These are phyloP conservation scores for Tetrapedia diversipes DNA, from an alignment of 2,888 invertebrate genomes.

Conservation along the genomic window DNA sequence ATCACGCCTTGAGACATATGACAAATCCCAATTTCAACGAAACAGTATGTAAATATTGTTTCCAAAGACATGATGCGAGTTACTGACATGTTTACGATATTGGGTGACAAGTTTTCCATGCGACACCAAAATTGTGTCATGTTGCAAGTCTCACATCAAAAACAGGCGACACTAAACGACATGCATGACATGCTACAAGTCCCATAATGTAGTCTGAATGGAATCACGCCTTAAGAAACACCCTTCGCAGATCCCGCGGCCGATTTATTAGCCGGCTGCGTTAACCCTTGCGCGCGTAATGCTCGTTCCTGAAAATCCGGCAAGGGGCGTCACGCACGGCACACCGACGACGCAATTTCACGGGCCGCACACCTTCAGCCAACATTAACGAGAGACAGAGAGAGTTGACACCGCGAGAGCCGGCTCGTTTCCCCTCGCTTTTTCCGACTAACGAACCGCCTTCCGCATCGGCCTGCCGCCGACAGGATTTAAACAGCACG, in stretches of 20 bases:
- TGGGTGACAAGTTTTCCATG: no score
- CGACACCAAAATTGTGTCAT: no score
- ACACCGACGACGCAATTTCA: slow-evolving; percentile 60
- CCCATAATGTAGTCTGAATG: no score
- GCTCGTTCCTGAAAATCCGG: slow-evolving; percentile 33
- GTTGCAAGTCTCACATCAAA: no score
- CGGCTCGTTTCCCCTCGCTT: slow-evolving; percentile 44
- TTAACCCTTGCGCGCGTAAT: slow-evolving; percentile 27
- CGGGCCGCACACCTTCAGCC: slow-evolving; percentile 52
- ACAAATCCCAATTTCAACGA: no score
- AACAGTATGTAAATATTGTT: no score
- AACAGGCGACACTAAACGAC: no score
- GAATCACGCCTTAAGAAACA: no score
- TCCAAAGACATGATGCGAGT: no score
- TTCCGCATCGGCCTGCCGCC: slow-evolving; percentile 37
- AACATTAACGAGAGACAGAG: slow-evolving; percentile 62
- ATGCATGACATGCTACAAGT: no score
- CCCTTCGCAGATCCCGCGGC: slow-evolving; percentile 15
- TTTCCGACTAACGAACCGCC: slow-evolving; percentile 64
- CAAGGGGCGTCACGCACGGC: slow-evolving; percentile 54
- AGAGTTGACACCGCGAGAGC: slow-evolving; percentile 4
- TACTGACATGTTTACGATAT: no score
- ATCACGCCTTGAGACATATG: no score
- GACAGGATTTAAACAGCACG: slow-evolving; percentile 55
- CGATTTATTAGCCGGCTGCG: slow-evolving; percentile 44